Percentiles rank a stretch among this genome's conserved stretches.
These are phyloP conservation scores for Galaxias olidus DNA, from an alignment of 2,797 vertebrate genomes.

Conservation along the genomic window DNA sequence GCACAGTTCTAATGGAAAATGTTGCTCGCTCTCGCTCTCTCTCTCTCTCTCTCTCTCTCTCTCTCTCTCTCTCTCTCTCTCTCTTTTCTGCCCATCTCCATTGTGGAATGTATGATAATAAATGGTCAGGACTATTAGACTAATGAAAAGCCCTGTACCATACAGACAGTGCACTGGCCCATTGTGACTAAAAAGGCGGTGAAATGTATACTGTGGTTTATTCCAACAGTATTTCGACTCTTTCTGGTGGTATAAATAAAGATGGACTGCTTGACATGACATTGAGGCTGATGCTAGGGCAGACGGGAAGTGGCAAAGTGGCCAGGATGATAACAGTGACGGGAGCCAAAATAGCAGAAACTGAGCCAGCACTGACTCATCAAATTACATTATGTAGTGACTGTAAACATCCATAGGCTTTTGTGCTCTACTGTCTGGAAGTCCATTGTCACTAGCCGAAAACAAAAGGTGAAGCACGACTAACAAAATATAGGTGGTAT, in stretches of 20 bases:
- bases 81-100: constrained; percentile 1
- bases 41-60: constrained; percentile 24
- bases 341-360: constrained; percentile 19
- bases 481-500: too few relatives aligned
- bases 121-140: constrained; percentile 67
- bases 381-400: neutral
- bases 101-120: constrained; percentile 47
- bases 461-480: too few relatives aligned
- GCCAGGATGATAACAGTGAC: constrained; percentile 24
- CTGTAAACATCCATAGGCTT: neutral
- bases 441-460: neutral
- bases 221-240: constrained; percentile 4
- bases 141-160: constrained; percentile 72
- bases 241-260: constrained; percentile 13
- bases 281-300: constrained; percentile 20
- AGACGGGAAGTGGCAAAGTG: constrained; percentile 1
- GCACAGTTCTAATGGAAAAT: too few relatives aligned
- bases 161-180: constrained; percentile 63
- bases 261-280: constrained; percentile 24
- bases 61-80: constrained; percentile 25
- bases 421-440: neutral
- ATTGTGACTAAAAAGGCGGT: constrained; percentile 24
- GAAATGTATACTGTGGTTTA: neutral
- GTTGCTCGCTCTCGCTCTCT: constrained; percentile 13
- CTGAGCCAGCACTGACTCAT: constrained; percentile 26